Evolutionary conservation across 2,797 vertebrate genomes (phyloP).

Genomic region (Scolopax bukidnonensis): DNA sequence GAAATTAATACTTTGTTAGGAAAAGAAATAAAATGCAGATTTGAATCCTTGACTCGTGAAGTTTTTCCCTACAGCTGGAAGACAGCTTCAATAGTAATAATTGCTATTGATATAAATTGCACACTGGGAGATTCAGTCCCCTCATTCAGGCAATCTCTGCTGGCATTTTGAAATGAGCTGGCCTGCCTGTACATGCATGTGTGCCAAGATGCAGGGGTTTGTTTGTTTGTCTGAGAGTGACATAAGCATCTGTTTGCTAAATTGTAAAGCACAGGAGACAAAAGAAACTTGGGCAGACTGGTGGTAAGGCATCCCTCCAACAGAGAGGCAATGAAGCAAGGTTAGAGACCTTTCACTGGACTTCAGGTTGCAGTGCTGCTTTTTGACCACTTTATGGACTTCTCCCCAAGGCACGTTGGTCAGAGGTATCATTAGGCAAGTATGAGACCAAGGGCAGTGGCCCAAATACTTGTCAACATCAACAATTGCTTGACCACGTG

Average conservation of each 20-base stretch:
- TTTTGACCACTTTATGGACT: background rate
- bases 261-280: background rate
- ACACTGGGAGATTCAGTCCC: background rate
- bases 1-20: background rate
- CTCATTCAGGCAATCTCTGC: background rate
- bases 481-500: background rate
- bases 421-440: background rate
- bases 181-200: background rate
- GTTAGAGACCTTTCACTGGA: background rate
- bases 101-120: background rate
- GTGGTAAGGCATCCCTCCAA: background rate
- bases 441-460: slow-evolving; percentile 24
- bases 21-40: background rate
- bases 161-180: background rate
- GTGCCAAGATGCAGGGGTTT: background rate
- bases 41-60: background rate
- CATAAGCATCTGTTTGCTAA: background rate
- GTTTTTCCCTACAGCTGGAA: background rate
- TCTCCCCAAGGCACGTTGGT: background rate
- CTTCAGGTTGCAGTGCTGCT: background rate
- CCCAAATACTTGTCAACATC: slow-evolving; percentile 15
- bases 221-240: background rate
- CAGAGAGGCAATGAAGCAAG: accelerated
- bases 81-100: background rate
- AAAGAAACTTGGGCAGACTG: background rate